These are phyloP conservation scores for Mimumesa dahlbomi DNA, from an alignment of 2,888 invertebrate species.

Conservation along the genomic window DNA sequence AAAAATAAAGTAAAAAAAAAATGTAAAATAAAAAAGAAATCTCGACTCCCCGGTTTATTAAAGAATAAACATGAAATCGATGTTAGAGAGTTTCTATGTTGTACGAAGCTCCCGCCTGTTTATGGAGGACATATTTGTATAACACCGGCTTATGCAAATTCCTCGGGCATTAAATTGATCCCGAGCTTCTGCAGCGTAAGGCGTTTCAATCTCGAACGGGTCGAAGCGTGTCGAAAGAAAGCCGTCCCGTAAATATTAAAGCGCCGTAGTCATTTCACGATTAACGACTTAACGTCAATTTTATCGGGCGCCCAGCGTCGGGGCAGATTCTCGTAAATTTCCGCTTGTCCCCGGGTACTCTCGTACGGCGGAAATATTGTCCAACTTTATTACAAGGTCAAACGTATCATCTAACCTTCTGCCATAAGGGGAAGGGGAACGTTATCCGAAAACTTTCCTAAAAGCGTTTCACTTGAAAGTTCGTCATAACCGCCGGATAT, in stretches of 20 bases:
- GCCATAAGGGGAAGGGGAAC: background rate
- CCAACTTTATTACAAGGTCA: conserved; percentile 25
- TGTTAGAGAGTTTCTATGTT: too few species aligned
- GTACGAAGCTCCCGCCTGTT: too few species aligned
- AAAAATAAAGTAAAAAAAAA: too few species aligned
- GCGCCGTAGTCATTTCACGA: background rate
- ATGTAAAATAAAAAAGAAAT: too few species aligned
- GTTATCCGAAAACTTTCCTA: conserved; percentile 16
- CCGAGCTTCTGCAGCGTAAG: too few species aligned
- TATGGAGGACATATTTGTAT: too few species aligned
- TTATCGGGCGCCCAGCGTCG: conserved; percentile 9
- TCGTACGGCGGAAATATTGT: conserved; percentile 9
- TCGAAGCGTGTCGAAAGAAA: background rate
- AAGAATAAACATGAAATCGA: too few species aligned
- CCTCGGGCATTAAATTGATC: too few species aligned
- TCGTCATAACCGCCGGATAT: background rate
- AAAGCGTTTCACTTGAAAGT: background rate
- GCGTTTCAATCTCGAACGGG: background rate
- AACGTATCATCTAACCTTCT: conserved; percentile 11
- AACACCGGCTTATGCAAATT: too few species aligned
- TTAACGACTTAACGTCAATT: conserved; percentile 28
- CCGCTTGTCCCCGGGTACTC: background rate
- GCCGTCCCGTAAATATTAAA: background rate
- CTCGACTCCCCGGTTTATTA: too few species aligned
- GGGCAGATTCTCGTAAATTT: conserved; percentile 4